Conservation (phyloP, 2,888 invertebrate genomes). For the Drosophila differens region DNA sequence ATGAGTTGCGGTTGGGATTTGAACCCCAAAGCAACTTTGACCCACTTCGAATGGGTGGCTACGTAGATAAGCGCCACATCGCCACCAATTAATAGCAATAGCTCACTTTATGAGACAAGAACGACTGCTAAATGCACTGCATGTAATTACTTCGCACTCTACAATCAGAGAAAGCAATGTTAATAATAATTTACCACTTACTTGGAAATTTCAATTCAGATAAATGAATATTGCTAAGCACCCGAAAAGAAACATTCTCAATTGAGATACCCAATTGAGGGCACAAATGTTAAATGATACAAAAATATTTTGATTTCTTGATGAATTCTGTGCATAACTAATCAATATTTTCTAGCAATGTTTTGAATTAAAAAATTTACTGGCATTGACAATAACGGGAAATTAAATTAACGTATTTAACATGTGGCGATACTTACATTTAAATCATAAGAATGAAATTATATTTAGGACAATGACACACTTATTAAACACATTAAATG, state of each 20-base stretch:
- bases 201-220: not conserved
- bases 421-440: not conserved
- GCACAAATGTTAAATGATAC: constrained; percentile 38
- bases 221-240: not conserved
- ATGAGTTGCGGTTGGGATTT: constrained; percentile 49
- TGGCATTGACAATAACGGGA: not conserved
- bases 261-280: constrained; percentile 16
- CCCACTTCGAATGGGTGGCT: constrained; percentile 51
- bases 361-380: constrained; percentile 2
- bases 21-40: constrained; percentile 56
- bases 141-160: not conserved
- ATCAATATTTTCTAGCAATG: constrained; percentile 17
- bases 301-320: constrained; percentile 47
- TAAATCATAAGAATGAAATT: not conserved
- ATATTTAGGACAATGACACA: not conserved
- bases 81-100: constrained; percentile 42
- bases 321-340: constrained; percentile 10
- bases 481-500: constrained; percentile 7
- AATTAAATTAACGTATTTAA: constrained; percentile 5
- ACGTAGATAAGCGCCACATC: constrained; percentile 50
- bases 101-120: constrained; percentile 7
- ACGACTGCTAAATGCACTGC: constrained; percentile 22
- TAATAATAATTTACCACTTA: not conserved
- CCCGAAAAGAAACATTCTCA: not conserved
- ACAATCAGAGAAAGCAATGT: not conserved